phyloP scores from a whole-genome alignment of 2,888 invertebrate species.

The Lottia scabra region DNA sequence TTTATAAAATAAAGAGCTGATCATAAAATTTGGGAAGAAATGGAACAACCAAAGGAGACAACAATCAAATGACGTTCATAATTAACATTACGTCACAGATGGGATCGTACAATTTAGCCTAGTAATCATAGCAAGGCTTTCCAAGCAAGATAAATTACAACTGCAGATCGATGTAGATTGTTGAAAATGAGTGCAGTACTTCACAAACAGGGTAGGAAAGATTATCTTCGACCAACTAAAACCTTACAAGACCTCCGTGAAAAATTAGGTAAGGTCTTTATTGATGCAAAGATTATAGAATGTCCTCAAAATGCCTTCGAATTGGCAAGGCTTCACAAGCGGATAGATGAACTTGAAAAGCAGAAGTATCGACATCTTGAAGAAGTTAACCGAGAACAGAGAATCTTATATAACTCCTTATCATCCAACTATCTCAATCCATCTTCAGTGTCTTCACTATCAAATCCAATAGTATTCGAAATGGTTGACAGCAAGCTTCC shows the following conservation, averaged over 20 bases:
- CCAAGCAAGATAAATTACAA: no score
- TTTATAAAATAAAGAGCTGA: no score
- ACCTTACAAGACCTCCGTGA: conserved; percentile 44
- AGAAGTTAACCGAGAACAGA: conserved; percentile 35
- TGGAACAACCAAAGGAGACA: no score
- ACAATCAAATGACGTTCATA: no score
- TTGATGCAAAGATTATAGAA: conserved; percentile 43
- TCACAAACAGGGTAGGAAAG: conserved; percentile 7
- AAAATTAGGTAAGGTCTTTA: conserved; percentile 43
- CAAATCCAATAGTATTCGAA: background rate
- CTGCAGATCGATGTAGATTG: background rate
- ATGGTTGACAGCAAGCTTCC: conserved; percentile 26
- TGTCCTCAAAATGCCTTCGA: conserved; percentile 50
- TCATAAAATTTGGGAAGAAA: no score
- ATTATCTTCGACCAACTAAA: conserved; percentile 40
- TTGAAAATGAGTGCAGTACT: conserved; percentile 16
- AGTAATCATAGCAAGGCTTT: background rate
- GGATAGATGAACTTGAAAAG: conserved; percentile 44
- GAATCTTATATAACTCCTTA: conserved; percentile 20
- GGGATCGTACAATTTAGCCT: background rate
- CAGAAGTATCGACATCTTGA: conserved; percentile 33
- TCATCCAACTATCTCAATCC: background rate
- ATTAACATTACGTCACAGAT: conserved; percentile 1
- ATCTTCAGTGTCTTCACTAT: background rate
- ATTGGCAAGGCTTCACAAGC: conserved; percentile 38